Percentiles rank a stretch among this genome's conserved stretches.
These are phyloP conservation scores for Drosophila antonietae DNA, from an alignment of 2,888 invertebrate genomes.

Conservation along the genomic window DNA sequence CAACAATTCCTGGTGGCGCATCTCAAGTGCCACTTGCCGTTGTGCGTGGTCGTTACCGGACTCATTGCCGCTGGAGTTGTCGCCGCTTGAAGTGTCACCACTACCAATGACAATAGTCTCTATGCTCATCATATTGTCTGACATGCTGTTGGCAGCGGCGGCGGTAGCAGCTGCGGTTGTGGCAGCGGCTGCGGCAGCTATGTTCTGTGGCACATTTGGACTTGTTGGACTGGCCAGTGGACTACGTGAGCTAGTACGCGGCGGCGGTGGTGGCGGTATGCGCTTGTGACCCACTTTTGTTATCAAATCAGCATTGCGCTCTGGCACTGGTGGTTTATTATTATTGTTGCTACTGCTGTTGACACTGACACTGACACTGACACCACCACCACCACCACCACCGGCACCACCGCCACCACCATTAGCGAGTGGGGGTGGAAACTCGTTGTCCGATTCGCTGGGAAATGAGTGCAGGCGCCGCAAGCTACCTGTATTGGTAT, in stretches of 20 bases:
- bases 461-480: conserved; percentile 93
- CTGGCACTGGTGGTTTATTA: conserved; percentile 92
- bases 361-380: conserved; percentile 37
- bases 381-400: not conserved
- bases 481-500: conserved; percentile 86
- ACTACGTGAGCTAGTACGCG: conserved; percentile 95
- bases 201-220: conserved; percentile 88
- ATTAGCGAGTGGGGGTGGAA: conserved; percentile 87
- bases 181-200: conserved; percentile 82
- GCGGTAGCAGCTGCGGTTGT: conserved; percentile 33
- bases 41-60: conserved; percentile 90
- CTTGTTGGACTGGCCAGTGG: conserved; percentile 94
- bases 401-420: conserved; percentile 36
- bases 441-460: conserved; percentile 93
- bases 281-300: conserved; percentile 90
- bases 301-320: conserved; percentile 91
- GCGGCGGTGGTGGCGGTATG: conserved; percentile 95
- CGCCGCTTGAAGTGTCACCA: conserved; percentile 82
- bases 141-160: conserved; percentile 81
- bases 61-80: conserved; percentile 91
- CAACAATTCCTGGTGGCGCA: conserved; percentile 94
- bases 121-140: conserved; percentile 61
- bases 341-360: conserved; percentile 69
- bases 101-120: conserved; percentile 46
- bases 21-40: conserved; percentile 92